A percentile compares a stretch with the other conserved stretches of the same genome.
Evolutionary conservation across 2,113 vertebrate genomes (phyloP).

Genomic region (Ctenodactylus gundi): DNA sequence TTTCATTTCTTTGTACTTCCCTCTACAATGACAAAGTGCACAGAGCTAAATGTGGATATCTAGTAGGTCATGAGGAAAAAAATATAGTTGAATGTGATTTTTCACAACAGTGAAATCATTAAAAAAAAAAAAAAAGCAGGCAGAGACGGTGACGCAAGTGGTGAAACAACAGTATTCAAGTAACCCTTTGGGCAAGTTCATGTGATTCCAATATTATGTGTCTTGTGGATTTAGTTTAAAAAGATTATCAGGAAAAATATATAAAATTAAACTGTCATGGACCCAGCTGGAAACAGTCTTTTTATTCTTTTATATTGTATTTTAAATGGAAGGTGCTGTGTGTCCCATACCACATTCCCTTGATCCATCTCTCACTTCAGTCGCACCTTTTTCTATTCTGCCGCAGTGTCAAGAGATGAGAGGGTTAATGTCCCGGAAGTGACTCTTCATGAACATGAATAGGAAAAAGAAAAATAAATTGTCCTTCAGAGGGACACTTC

Average conservation of each 20-base stretch:
- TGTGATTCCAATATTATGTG: background rate
- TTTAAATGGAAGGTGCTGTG: background rate
- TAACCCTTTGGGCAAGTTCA: background rate
- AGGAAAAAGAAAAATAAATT: background rate
- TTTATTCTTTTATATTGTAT: background rate
- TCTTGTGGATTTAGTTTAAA: background rate
- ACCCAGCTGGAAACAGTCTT: background rate
- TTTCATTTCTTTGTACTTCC: slow-evolving; percentile 2
- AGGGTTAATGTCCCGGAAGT: background rate
- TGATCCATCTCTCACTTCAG: background rate
- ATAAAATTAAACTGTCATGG: background rate
- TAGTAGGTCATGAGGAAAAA: slow-evolving; percentile 27
- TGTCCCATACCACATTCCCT: background rate
- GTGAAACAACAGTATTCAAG: background rate
- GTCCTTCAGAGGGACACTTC: background rate
- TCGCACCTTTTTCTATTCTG: background rate
- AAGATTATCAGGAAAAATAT: background rate
- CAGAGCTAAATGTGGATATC: slow-evolving; percentile 15
- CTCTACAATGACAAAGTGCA: slow-evolving; percentile 21
- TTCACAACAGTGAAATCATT: background rate
- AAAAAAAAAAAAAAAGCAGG: background rate
- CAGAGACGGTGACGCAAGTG: background rate
- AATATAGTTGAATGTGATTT: background rate
- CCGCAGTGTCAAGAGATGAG: background rate
- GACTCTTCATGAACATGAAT: background rate